Evolutionary conservation across 1,140 invertebrate genomes (phyloP), one percentile per base, ranked within the genome.

Genomic region (Anthonomus grandis): DNA sequence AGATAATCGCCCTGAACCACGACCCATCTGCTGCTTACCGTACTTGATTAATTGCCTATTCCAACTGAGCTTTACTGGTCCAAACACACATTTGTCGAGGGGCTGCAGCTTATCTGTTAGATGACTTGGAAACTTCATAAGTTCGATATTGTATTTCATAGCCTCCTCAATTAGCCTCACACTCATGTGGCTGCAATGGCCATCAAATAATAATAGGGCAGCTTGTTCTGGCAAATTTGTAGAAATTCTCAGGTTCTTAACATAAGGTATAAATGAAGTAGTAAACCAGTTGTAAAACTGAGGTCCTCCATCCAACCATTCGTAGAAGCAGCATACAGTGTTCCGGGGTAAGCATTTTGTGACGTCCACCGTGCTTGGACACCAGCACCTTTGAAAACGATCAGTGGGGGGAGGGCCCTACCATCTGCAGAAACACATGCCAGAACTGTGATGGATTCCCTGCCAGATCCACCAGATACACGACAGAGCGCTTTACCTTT

Each of bases 241-340:
- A 17, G 23, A n/a, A 10, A 12, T 8, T 19, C 57, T 50, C 3
- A 56, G 34, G 22, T 44, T 48, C 6, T 60, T 37, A 31, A 63
- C 19, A 51, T 60, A 41, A 25, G 37, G 39, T 47, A 48, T 48
- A 53, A 63, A 63, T 41, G 24, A 36, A 8, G 17, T 21, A 17
- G 24, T 48, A 41, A 74, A 70, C 60, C 65, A 73, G 0, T 51
- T 23, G 9, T 18, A 64, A 66, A 73, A 74, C 5, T 62, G 46
- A 10, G 60, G 44, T 63, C 63, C 51, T 67, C 64, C 67, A 73
- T 74, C 61, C 61, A 74, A 17, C 63, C 70, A 57, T 73, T 72
- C 24, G 55, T 57, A 0, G 66, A 65, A 22, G 63, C 60, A 13
- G 64, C 53, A 57, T 73, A 70, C 17, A 60, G 38, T 4, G 70